Evolutionary conservation across 2,797 vertebrate genomes (phyloP), one percentile per base, ranked within the genome.

Genomic region (Leucoraja ocellata): DNA sequence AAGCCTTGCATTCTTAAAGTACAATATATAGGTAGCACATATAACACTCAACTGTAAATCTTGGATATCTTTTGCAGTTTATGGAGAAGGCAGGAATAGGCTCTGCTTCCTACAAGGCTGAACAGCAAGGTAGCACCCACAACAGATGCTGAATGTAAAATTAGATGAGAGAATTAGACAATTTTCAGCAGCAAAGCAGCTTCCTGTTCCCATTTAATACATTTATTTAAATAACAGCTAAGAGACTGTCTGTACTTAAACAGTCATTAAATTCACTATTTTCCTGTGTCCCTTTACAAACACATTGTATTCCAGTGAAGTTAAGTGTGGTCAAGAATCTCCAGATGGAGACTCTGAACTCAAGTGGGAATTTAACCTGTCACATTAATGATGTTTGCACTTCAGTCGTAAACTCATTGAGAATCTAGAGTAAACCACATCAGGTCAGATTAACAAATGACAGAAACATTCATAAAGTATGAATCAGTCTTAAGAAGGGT

Each of bases 351-450:
- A 32, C 61, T 63, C 36, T 88, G 84, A 65, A 65, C 61, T 16
- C 28, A 16, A 84, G 58, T 68, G 63, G 32, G n/a, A 88, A 88
- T 68, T 88, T 88, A 36, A 68, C 84, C 23, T 4, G n/a, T 32
- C 90, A 91, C 88, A 91, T 9, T 73, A 91, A 73, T 23, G 25
- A 28, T 73, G 25, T 71, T 36, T 73, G 46, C 90, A 54, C 68
- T 46, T 74, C 36, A 65, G 84, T 65, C 65, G 81, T 23, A 84
- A 84, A 65, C 88, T 39, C 88, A 71, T 65, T 88, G 28, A 88
- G 46, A 83, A 68, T 39, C n/a, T 23, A 91, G 46, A 25, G 71
- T 11, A 76, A 92, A 28, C 4, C 25, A 77, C 32, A 78, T 78
- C 76, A 68, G 84, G 63, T 21, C 28, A 65, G 83, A 63, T 63